A percentile compares a stretch with the other conserved stretches of the same genome.
Evolutionary conservation across 2,113 vertebrate species (phyloP).

Genomic region (Hyperoodon ampullatus): DNA sequence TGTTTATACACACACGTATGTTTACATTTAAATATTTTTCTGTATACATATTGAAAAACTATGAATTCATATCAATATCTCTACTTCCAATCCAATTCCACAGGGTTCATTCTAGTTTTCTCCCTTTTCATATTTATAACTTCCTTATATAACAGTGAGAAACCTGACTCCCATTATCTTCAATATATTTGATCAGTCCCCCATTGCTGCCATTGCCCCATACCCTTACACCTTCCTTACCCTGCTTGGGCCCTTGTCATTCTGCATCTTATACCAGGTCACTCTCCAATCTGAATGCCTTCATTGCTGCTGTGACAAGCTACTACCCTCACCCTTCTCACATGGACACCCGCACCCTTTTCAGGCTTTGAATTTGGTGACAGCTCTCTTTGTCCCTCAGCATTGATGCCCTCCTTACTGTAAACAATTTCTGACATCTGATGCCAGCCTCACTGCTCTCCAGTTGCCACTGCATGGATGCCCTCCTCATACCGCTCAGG

Average conservation of each 20-base stretch:
- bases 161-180: neutral
- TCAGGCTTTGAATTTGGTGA: neutral
- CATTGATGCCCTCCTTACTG: neutral
- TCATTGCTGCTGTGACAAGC: neutral
- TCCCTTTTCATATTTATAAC: neutral
- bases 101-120: conserved; percentile 12
- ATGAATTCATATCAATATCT: neutral
- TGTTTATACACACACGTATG: neutral
- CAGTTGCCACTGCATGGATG: neutral
- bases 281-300: neutral
- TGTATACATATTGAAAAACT: neutral
- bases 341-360: neutral
- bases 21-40: neutral
- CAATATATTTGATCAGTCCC: neutral
- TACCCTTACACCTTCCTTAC: neutral
- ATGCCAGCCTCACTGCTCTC: neutral
- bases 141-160: neutral
- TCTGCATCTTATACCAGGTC: neutral
- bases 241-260: neutral
- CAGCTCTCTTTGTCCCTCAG: neutral
- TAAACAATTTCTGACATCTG: neutral
- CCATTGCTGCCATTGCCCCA: neutral
- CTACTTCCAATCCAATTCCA: neutral
- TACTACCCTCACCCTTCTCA: neutral
- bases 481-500: neutral